Evolutionary conservation across 2,113 vertebrate species (phyloP).

Genomic region (Lepus europaeus): DNA sequence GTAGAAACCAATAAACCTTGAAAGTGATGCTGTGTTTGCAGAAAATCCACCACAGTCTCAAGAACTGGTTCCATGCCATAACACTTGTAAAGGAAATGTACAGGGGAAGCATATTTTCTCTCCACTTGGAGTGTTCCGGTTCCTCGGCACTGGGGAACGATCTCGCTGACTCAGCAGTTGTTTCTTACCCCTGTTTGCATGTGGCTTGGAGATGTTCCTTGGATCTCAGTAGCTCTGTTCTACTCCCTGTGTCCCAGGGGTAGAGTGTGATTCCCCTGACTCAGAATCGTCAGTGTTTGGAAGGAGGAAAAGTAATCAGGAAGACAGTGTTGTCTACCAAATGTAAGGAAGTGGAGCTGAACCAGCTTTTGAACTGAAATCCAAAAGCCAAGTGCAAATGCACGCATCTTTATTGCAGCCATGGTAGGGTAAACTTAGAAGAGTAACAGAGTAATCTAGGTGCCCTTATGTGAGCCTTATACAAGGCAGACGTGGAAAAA

Average conservation of each 20-base stretch:
- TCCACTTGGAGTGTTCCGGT: neutral
- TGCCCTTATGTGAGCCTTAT: neutral
- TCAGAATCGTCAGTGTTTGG: slow-evolving; percentile 30
- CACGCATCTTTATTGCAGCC: neutral
- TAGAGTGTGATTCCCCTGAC: slow-evolving; percentile 9
- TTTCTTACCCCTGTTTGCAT: neutral
- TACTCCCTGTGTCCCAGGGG: neutral
- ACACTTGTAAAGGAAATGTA: neutral
- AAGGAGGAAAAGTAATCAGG: slow-evolving; percentile 39
- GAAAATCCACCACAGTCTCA: neutral
- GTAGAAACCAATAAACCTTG: neutral
- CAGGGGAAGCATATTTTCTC: neutral
- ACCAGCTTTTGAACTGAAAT: slow-evolving; percentile 2
- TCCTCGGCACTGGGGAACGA: neutral
- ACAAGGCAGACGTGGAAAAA: neutral
- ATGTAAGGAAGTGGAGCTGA: neutral
- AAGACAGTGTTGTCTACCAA: slow-evolving; percentile 9
- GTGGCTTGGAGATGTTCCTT: neutral
- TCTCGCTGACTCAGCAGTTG: neutral
- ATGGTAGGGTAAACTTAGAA: neutral
- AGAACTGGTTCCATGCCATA: neutral
- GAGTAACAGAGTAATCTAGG: neutral
- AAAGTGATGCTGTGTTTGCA: neutral
- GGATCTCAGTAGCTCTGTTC: slow-evolving; percentile 30
- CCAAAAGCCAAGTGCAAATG: neutral